phyloP scores from a whole-genome alignment of 2,797 vertebrate species.

The Bovichtus diacanthus region DNA sequence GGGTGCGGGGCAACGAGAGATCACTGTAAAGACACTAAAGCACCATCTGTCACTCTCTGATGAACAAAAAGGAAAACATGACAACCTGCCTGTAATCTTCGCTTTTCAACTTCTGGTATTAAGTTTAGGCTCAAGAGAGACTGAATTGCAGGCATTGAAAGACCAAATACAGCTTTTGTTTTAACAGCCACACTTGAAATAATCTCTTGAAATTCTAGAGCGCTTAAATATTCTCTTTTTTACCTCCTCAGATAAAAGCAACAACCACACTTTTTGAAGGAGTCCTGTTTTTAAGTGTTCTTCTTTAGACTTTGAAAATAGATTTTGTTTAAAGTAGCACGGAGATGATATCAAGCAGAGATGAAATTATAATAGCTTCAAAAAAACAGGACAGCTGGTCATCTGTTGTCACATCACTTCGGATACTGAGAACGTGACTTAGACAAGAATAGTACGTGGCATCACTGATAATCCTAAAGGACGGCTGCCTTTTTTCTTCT shows the following conservation, averaged over 20 bases:
- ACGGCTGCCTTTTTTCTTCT: slow-evolving; percentile 61
- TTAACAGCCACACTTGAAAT: slow-evolving; percentile 57
- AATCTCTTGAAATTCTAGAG: slow-evolving; percentile 34
- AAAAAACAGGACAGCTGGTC: slow-evolving; percentile 52
- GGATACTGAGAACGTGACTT: slow-evolving; percentile 45
- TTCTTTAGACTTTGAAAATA: slow-evolving; percentile 39
- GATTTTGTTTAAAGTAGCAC: slow-evolving; percentile 21
- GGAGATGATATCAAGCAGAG: slow-evolving; percentile 42
- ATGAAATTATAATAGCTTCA: slow-evolving; percentile 35
- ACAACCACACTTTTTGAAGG: slow-evolving; percentile 35
- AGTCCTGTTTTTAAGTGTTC: slow-evolving; percentile 41
- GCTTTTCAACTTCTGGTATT: slow-evolving; percentile 52
- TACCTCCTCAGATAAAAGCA: slow-evolving; percentile 41
- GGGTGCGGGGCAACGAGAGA: slow-evolving; percentile 34
- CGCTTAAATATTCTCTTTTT: slow-evolving; percentile 35
- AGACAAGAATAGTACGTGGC: slow-evolving; percentile 51
- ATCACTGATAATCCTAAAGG: slow-evolving; percentile 74
- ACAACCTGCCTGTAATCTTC: slow-evolving; percentile 61
- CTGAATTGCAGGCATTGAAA: slow-evolving; percentile 24
- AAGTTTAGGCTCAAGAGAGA: slow-evolving; percentile 52
- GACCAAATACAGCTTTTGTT: slow-evolving; percentile 56
- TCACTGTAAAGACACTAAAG: slow-evolving; percentile 56
- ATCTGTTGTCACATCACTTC: slow-evolving; percentile 50
- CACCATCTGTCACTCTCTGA: slow-evolving; percentile 65
- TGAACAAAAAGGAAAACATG: slow-evolving; percentile 52